Conservation (phyloP, 2,797 vertebrate species). For the Sparidentex hasta region DNA sequence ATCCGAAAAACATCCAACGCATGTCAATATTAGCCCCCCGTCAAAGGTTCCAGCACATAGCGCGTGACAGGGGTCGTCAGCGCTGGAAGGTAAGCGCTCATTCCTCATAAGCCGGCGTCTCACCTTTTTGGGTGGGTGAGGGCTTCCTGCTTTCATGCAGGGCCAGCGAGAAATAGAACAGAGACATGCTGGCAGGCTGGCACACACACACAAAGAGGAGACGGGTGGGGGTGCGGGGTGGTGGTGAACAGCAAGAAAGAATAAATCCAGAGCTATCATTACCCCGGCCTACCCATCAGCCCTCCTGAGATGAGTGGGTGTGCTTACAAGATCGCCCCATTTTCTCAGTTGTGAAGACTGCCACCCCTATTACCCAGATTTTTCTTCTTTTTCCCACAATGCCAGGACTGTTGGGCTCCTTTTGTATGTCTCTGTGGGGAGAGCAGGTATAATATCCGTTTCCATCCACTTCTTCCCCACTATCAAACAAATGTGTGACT, state of each 20-base stretch:
- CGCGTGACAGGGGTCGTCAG: slow-evolving; percentile 74
- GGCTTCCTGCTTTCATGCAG: slow-evolving; percentile 71
- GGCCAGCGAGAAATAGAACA: slow-evolving; percentile 62
- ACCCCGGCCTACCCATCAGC: slow-evolving; percentile 80
- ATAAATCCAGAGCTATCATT: slow-evolving; percentile 83
- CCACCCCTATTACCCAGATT: slow-evolving; percentile 73
- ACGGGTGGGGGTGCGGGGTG: neutral
- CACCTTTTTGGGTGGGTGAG: slow-evolving; percentile 68
- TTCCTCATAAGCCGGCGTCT: slow-evolving; percentile 57
- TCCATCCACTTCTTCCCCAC: slow-evolving; percentile 59
- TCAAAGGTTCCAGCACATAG: slow-evolving; percentile 63
- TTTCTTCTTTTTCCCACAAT: slow-evolving; percentile 71
- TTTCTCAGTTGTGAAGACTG: slow-evolving; percentile 83
- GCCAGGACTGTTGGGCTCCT: slow-evolving; percentile 48
- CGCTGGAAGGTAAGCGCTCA: slow-evolving; percentile 73
- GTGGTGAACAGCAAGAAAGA: slow-evolving; percentile 33
- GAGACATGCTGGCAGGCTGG: slow-evolving; percentile 49
- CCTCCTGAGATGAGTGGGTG: slow-evolving; percentile 88
- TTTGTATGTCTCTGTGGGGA: slow-evolving; percentile 52
- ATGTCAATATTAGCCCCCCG: slow-evolving; percentile 72
- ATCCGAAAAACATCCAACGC: slow-evolving; percentile 68
- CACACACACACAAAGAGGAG: slow-evolving; percentile 21
- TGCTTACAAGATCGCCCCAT: slow-evolving; percentile 83
- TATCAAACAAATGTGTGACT: slow-evolving; percentile 68
- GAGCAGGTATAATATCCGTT: slow-evolving; percentile 73